These are phyloP conservation scores for Solenopsis fugax DNA, from an alignment of 1,140 invertebrate species.

Conservation along the genomic window DNA sequence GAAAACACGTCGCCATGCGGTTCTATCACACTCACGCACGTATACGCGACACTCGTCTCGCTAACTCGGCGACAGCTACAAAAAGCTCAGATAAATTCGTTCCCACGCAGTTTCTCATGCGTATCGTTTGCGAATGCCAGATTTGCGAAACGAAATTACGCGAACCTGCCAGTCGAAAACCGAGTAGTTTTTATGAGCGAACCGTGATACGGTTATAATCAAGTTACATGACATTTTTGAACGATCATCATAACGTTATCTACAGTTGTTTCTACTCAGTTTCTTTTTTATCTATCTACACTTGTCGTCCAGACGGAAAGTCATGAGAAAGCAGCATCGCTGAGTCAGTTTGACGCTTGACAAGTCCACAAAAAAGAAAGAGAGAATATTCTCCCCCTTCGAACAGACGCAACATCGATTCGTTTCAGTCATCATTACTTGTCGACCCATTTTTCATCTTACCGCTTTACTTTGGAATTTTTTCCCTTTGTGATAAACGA, in stretches of 20 bases:
- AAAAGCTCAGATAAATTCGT: constrained; percentile 40
- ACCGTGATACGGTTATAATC: background rate
- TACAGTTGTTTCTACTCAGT: constrained; percentile 35
- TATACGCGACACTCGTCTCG: background rate
- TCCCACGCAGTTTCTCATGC: background rate
- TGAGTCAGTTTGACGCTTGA: constrained; percentile 14
- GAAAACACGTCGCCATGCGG: constrained; percentile 31
- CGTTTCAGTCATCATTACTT: constrained; percentile 50
- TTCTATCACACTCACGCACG: background rate
- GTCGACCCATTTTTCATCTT: constrained; percentile 41
- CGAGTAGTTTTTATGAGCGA: background rate
- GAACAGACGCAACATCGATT: constrained; percentile 21
- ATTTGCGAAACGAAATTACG: background rate
- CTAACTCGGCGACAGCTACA: background rate
- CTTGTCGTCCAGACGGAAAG: constrained; percentile 16
- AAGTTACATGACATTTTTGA: background rate
- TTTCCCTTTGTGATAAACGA: constrained; percentile 4
- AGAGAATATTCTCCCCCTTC: constrained; percentile 17
- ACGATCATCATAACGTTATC: background rate
- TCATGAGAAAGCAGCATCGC: constrained; percentile 40
- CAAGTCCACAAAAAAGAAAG: constrained; percentile 19
- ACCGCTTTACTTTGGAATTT: background rate
- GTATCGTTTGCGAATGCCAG: background rate
- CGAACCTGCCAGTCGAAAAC: background rate
- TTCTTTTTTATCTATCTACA: constrained; percentile 14